A percentile compares a stretch with the other conserved stretches of the same genome.
phyloP scores from a whole-genome alignment of 2,797 vertebrate genomes.

The Pipistrellus nathusii region DNA sequence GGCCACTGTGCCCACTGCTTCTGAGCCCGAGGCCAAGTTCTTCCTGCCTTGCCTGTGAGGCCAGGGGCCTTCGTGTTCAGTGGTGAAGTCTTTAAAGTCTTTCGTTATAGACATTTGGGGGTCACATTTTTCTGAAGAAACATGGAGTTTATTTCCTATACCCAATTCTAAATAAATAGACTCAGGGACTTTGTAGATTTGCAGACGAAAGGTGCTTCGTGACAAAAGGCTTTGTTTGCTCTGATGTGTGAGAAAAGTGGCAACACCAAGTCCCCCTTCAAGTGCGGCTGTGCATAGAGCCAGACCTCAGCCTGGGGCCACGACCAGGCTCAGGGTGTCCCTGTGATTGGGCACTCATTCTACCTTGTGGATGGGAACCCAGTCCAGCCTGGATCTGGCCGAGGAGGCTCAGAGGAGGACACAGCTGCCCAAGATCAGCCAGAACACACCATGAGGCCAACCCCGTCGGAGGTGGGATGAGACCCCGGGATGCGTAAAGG shows the following conservation, averaged over 20 bases:
- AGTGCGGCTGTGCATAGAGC: background rate
- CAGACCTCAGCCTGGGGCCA: background rate
- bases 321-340: background rate
- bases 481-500: background rate
- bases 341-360: background rate
- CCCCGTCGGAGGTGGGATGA: background rate
- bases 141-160: slow-evolving; percentile 23
- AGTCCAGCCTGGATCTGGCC: background rate
- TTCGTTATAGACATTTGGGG: background rate
- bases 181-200: background rate
- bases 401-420: background rate
- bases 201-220: background rate
- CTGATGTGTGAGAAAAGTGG: background rate
- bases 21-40: background rate
- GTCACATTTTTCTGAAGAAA: background rate
- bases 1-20: background rate
- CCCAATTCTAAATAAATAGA: slow-evolving; percentile 14
- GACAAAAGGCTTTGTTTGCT: background rate
- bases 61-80: background rate
- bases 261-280: background rate
- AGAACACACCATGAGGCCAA: background rate
- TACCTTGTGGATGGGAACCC: background rate
- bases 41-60: background rate
- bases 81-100: background rate
- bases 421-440: background rate